These are phyloP conservation scores for Chloroceryle aenea DNA, from an alignment of 2,113 vertebrate genomes.

Conservation along the genomic window DNA sequence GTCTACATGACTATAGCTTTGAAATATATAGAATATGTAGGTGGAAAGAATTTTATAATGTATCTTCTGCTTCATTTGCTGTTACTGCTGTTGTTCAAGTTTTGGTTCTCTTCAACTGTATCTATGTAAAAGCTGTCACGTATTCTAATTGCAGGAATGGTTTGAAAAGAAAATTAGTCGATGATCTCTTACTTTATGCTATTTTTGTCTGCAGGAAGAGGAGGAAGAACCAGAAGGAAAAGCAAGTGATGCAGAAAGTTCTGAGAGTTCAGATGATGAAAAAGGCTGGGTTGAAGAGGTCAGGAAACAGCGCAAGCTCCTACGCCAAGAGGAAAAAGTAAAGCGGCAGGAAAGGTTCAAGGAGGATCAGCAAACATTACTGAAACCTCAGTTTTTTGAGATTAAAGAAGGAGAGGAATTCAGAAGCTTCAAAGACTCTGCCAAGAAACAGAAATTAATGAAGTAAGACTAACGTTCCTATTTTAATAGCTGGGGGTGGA, in stretches of 20 bases:
- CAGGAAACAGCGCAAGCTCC: conserved; percentile 89
- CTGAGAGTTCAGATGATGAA: conserved; percentile 94
- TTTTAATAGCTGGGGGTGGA: not conserved
- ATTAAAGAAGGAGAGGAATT: conserved; percentile 97
- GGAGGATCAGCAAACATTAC: conserved; percentile 85
- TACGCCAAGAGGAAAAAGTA: conserved; percentile 85
- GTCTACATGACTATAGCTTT: not conserved
- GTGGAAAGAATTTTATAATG: not conserved
- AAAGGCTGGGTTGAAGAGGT: conserved; percentile 97
- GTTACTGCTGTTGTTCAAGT: not conserved
- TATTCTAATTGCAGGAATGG: not conserved
- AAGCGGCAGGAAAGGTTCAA: conserved; percentile 80
- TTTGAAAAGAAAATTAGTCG: not conserved
- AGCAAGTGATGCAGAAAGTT: conserved; percentile 92
- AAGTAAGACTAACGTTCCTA: conserved; percentile 82
- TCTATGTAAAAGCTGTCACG: not conserved
- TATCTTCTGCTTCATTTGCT: not conserved
- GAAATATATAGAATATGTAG: not conserved
- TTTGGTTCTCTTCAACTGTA: not conserved
- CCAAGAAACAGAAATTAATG: conserved; percentile 89
- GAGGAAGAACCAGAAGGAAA: conserved; percentile 92
- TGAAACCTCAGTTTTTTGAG: conserved; percentile 95
- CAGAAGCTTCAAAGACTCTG: conserved; percentile 89
- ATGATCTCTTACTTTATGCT: conserved; percentile 41
- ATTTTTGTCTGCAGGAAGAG: conserved; percentile 80